These are phyloP conservation scores for Mastomys natalensis DNA, from an alignment of 2,113 vertebrate species.

Conservation along the genomic window DNA sequence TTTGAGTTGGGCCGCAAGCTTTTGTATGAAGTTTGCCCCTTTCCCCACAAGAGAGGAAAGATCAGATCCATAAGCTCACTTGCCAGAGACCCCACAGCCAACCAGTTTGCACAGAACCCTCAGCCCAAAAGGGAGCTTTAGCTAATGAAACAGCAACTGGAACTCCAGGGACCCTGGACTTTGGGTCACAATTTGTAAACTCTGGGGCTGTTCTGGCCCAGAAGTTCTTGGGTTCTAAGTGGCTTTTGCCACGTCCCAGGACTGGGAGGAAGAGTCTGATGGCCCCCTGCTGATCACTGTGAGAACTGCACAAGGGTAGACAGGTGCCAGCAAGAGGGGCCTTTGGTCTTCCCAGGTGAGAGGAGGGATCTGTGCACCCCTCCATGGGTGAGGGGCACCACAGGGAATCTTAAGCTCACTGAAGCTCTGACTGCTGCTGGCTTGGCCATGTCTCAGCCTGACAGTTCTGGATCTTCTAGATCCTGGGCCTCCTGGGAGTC, in stretches of 20 bases:
- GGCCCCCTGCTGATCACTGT: slow-evolving; percentile 57
- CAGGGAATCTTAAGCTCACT: not conserved
- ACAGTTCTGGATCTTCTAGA: not conserved
- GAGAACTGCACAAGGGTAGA: not conserved
- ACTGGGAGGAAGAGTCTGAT: not conserved
- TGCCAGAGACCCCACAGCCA: not conserved
- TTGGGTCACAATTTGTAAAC: not conserved
- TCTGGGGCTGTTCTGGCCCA: not conserved
- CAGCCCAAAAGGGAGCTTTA: not conserved
- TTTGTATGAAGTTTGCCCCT: no score
- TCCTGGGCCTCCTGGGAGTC: not conserved
- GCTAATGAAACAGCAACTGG: not conserved
- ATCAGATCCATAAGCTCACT: not conserved
- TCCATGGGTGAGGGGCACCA: not conserved
- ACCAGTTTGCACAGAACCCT: not conserved
- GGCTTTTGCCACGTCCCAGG: slow-evolving; percentile 46
- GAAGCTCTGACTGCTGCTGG: not conserved
- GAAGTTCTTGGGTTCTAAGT: slow-evolving; percentile 46
- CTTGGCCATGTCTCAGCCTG: not conserved
- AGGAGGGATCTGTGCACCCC: not conserved
- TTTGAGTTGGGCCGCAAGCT: not conserved
- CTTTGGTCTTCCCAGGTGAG: not conserved
- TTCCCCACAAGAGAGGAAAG: not conserved
- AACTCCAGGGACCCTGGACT: not conserved
- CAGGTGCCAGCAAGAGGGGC: not conserved